Conservation (phyloP, 2,888 invertebrate genomes). For the Idaea aversata region DNA sequence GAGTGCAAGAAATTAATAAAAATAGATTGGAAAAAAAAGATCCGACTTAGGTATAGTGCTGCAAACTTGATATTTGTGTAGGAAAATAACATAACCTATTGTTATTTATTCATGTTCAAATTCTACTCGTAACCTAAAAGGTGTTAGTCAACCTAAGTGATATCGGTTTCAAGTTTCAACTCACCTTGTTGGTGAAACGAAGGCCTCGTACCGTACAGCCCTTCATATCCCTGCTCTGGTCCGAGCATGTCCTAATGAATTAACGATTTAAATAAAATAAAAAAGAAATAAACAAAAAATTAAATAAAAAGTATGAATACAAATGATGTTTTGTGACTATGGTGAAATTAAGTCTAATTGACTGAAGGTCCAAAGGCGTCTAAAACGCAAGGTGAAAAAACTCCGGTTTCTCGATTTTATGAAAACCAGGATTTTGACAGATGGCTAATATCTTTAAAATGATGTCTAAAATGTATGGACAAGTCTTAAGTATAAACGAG, state of each 20-base stretch:
- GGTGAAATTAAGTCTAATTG: neutral
- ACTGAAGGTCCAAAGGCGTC: too few relatives aligned
- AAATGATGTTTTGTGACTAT: slow-evolving; percentile 29
- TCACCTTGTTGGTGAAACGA: slow-evolving; percentile 95
- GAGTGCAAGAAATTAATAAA: neutral
- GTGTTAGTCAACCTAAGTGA: slow-evolving; percentile 52
- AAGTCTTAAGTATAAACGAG: too few relatives aligned
- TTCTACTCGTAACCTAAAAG: slow-evolving; percentile 26
- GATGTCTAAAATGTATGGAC: too few relatives aligned
- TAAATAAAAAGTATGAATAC: slow-evolving; percentile 38
- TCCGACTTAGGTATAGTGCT: too few relatives aligned
- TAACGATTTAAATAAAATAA: slow-evolving; percentile 48
- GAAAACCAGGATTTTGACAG: too few relatives aligned
- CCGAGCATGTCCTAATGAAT: slow-evolving; percentile 91
- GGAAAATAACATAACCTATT: neutral
- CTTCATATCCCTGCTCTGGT: slow-evolving; percentile 95
- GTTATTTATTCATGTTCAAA: slow-evolving; percentile 25
- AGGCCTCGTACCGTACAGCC: slow-evolving; percentile 95
- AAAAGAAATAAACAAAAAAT: slow-evolving; percentile 38
- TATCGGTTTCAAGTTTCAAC: slow-evolving; percentile 30
- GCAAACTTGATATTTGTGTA: neutral
- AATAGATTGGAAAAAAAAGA: neutral
- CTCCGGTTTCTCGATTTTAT: too few relatives aligned
- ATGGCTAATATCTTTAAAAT: too few relatives aligned
- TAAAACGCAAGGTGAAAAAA: too few relatives aligned